Base-by-base conservation (phyloP, 2,113 vertebrate genomes). In the Indicator indicator region DNA sequence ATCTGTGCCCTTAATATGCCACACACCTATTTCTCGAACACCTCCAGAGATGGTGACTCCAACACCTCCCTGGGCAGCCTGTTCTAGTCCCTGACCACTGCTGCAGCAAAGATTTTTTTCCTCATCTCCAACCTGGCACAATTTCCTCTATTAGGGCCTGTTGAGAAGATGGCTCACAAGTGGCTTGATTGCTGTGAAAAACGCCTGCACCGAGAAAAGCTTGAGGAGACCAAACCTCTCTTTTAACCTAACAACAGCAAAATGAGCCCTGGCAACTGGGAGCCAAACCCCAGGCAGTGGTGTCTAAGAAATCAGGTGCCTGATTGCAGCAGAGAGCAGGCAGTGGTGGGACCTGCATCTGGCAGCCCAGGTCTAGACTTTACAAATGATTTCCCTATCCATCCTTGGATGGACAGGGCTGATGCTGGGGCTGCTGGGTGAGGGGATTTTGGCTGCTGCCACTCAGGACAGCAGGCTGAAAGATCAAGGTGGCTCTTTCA, bases 111-210 rank as follows among this genome's bases (percentile, higher is more conserved):
- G 36, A 36, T 7, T 36, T 36, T 36, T 36, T 36, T 36, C 36
- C 36, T 36, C 36, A 36, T 36, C 36, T 36, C 36, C 36, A 36
- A 36, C 36, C 36, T 36, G 36, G 36, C 36, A 36, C 36, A 36
- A 94, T 81, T 93, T 71, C 82, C n/a, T 50, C 89, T 85, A 85
- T 94, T 93, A 94, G 36, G 64, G 42, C 69, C 82, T 68, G 85
- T 88, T 70, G 94, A 94, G 88, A 90, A 91, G 94, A 91, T 36
- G 23, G 74, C 84, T 94, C 75, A 77, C 75, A 87, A 92, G 87
- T 85, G 75, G 44, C 32, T 52, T 80, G 91, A 89, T 92, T 87
- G 89, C 82, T 55, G 24, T 1, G 78, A 67, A 82, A 80, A 95
- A 95, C 0, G 9, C 16, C 84, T 65, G 65, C 72, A 79, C 9